phyloP scores from a whole-genome alignment of 2,888 invertebrate species.

The Nephrocerus scutellatus region DNA sequence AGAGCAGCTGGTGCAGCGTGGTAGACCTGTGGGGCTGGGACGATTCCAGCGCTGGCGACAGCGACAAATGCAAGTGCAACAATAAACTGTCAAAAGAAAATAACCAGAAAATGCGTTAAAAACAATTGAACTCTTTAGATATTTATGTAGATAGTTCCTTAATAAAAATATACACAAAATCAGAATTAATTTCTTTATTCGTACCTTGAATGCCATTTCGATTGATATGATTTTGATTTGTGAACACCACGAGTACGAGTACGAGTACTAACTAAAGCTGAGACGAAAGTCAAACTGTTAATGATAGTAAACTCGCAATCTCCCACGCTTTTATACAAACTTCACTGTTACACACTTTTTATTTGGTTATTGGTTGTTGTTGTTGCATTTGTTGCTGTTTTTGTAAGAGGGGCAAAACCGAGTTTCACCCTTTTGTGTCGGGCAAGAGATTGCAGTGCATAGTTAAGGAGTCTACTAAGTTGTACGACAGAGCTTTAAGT shows the following conservation, averaged over 20 bases:
- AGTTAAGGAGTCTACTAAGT: too few species aligned
- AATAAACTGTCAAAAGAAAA: constrained; percentile 25
- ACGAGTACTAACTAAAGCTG: too few species aligned
- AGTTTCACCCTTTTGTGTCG: too few species aligned
- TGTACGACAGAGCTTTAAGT: too few species aligned
- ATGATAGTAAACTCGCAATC: constrained; percentile 27
- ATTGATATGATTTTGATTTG: constrained; percentile 17
- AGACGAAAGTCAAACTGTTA: constrained; percentile 21
- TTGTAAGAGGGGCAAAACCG: too few species aligned
- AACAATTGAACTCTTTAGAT: too few species aligned
- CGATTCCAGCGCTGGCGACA: constrained; percentile 26
- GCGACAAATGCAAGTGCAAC: constrained; percentile 25
- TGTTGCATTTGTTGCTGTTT: too few species aligned
- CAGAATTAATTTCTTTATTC: neutral
- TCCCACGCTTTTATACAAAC: constrained; percentile 25
- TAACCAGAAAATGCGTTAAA: too few species aligned
- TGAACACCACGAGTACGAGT: too few species aligned
- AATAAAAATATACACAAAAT: neutral
- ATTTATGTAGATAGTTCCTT: too few species aligned
- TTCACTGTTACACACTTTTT: constrained; percentile 3
- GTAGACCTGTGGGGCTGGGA: constrained; percentile 22
- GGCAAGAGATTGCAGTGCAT: too few species aligned
- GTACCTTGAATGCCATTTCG: constrained; percentile 39
- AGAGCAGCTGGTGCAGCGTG: constrained; percentile 23
- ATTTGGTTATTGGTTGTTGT: constrained; percentile 21